phyloP scores from a whole-genome alignment of 2,888 invertebrate genomes.

The Callyntrura sp. region DNA sequence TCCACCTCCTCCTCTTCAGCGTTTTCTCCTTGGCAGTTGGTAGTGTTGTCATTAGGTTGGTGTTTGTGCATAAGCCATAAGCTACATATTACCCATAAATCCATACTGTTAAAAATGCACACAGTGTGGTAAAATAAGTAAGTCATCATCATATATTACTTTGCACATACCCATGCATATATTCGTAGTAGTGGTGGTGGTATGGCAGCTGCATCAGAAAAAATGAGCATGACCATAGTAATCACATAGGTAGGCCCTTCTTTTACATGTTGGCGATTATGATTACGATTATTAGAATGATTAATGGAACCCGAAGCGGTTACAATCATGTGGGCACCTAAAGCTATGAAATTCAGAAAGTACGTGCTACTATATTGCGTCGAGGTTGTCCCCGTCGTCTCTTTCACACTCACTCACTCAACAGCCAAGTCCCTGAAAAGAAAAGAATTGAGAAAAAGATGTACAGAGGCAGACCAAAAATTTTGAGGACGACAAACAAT shows the following conservation, averaged over 20 bases:
- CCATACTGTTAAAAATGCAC: neutral
- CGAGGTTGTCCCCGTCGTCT: conserved; percentile 17
- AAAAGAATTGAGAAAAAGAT: conserved; percentile 37
- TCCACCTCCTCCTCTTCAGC: conserved; percentile 56
- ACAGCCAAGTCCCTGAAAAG: conserved; percentile 41
- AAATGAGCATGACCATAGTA: conserved; percentile 55
- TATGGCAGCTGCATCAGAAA: neutral
- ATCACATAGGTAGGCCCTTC: conserved; percentile 19
- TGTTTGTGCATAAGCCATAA: neutral
- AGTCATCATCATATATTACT: conserved; percentile 29
- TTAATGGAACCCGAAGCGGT: conserved; percentile 75
- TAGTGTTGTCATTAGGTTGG: conserved; percentile 47
- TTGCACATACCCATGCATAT: neutral
- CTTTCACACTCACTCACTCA: conserved; percentile 25
- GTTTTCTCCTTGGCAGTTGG: conserved; percentile 51
- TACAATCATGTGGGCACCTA: conserved; percentile 68
- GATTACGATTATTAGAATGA: conserved; percentile 74
- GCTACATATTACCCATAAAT: conserved; percentile 6
- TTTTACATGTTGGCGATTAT: conserved; percentile 58
- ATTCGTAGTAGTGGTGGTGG: neutral
- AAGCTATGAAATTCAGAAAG: conserved; percentile 55
- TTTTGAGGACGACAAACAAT: conserved; percentile 21
- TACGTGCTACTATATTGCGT: conserved; percentile 41
- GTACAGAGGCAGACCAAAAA: conserved; percentile 35
- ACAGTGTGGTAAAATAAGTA: conserved; percentile 23